A percentile compares a stretch with the other conserved stretches of the same genome.
These are phyloP conservation scores for Sarcophilus harrisii DNA, from an alignment of 2,797 vertebrate species.

Conservation along the genomic window DNA sequence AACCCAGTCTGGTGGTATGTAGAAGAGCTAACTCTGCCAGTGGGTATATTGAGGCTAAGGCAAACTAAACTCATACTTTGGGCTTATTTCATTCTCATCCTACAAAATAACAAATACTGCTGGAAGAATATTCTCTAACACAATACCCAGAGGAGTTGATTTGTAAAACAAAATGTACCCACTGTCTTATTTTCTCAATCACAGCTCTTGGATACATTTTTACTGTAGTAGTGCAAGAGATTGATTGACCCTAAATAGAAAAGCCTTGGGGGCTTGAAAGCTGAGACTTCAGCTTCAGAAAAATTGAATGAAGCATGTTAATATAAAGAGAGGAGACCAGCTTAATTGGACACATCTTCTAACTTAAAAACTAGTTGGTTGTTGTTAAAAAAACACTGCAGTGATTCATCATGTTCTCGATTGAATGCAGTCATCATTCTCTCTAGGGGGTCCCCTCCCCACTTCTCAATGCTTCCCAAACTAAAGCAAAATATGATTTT, in stretches of 20 bases:
- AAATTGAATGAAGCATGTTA: slow-evolving; percentile 78
- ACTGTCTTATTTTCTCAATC: slow-evolving; percentile 76
- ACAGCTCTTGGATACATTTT: slow-evolving; percentile 75
- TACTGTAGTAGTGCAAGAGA: slow-evolving; percentile 78
- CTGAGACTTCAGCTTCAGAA: slow-evolving; percentile 73
- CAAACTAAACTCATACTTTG: slow-evolving; percentile 62
- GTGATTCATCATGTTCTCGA: slow-evolving; percentile 80
- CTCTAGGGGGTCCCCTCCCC: slow-evolving; percentile 78
- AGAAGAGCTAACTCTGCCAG: background rate
- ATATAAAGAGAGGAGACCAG: slow-evolving; percentile 75
- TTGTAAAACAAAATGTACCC: slow-evolving; percentile 76
- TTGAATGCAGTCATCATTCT: slow-evolving; percentile 75
- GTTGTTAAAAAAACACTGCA: slow-evolving; percentile 75
- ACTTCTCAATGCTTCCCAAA: slow-evolving; percentile 78
- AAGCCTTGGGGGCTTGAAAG: slow-evolving; percentile 77
- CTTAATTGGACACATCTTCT: slow-evolving; percentile 80
- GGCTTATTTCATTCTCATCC: slow-evolving; percentile 76
- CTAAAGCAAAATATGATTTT: slow-evolving; percentile 70
- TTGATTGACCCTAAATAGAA: slow-evolving; percentile 83
- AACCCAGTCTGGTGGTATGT: background rate
- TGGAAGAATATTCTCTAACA: slow-evolving; percentile 70
- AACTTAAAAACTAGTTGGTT: slow-evolving; percentile 78
- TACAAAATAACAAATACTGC: slow-evolving; percentile 79
- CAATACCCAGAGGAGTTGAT: slow-evolving; percentile 61
- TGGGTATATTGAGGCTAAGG: slow-evolving; percentile 34